Evolutionary conservation across 1,140 invertebrate species (phyloP).

Genomic region (Drosophila nigromelanica): DNA sequence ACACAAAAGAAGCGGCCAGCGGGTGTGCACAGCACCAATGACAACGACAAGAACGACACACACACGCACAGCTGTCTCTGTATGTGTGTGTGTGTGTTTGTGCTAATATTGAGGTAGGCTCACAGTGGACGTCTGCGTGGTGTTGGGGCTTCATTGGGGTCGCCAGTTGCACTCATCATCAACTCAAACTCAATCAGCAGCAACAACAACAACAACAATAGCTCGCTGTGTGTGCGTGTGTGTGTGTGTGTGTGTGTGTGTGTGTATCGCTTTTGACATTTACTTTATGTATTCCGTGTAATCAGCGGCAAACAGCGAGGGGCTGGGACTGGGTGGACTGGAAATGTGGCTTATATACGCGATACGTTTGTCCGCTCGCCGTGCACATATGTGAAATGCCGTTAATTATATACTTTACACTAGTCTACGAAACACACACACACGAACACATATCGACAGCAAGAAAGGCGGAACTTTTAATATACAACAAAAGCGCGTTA

Average conservation of each 20-base stretch:
- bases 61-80: conserved; percentile 9
- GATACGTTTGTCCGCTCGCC: conserved; percentile 38
- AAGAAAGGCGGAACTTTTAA: conserved; percentile 72
- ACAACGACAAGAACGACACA: conserved; percentile 24
- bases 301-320: conserved; percentile 49
- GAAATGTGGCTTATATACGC: conserved; percentile 57
- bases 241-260: conserved; percentile 46
- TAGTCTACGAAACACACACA: conserved; percentile 43
- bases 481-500: conserved; percentile 78
- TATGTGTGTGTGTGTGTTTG: conserved; percentile 31
- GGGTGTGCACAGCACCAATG: conserved; percentile 31
- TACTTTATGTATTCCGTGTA: conserved; percentile 79
- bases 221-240: conserved; percentile 39
- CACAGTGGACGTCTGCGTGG: conserved; percentile 19
- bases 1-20: conserved; percentile 71
- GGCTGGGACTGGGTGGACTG: conserved; percentile 5
- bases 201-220: conserved; percentile 42
- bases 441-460: conserved; percentile 31
- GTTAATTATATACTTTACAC: conserved; percentile 80
- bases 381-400: conserved; percentile 58
- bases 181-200: conserved; percentile 76
- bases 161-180: conserved; percentile 74
- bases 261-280: conserved; percentile 76
- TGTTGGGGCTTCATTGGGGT: conserved; percentile 36
- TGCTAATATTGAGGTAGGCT: conserved; percentile 79